Base-by-base conservation (phyloP, 2,888 invertebrate genomes). In the Agrilus biguttatus region DNA sequence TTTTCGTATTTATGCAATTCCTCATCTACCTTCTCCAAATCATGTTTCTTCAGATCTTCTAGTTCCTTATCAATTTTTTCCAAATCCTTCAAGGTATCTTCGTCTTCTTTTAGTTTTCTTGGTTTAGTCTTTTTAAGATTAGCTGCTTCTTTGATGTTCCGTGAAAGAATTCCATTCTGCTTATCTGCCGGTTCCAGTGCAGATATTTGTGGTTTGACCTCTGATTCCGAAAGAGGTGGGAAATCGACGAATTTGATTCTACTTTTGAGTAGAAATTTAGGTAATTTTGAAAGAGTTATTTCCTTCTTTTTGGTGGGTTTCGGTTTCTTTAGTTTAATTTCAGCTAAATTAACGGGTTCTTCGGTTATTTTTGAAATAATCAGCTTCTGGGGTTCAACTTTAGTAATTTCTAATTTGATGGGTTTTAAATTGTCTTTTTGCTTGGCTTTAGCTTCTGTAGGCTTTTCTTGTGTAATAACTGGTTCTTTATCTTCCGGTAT, bases 111-210 rank as follows among this genome's bases (percentile, higher is more conserved):
- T 49, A 51, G 62, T 48, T 60, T 67, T 59, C 53, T 58, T 33
- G 54, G 58, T 47, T 73, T 70, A 44, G 71, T 75, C 60, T 75
- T 81, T 38, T 78, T 64, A 10, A 78, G 61, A 59, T 78, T 71
- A 46, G 75, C 66, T 7, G 82, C 83, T 60, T 84, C 84, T 63
- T 80, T 61, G 14, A 70, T 51, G 47, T 71, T 72, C 47, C 70
- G 73, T 0, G 84, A 83, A 34, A 85, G 60, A 49, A 80, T 74
- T 21, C 83, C 83, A 54, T 71, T 73, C 54, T 76, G 74, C 49
- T 74, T 74, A 14, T 74, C 51, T 21, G 68, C 56, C 1, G 75
- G 74, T 45, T 68, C 66, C 37, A 74, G 60, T 34, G 70, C 62
- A 17, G 50, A 45, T 33, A 53, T 49, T 39, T 47, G 36, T 12